Percentiles rank a stretch among this genome's conserved stretches.
Conservation (phyloP, 2,888 invertebrate species). For the Eubasilissa splendida region DNA sequence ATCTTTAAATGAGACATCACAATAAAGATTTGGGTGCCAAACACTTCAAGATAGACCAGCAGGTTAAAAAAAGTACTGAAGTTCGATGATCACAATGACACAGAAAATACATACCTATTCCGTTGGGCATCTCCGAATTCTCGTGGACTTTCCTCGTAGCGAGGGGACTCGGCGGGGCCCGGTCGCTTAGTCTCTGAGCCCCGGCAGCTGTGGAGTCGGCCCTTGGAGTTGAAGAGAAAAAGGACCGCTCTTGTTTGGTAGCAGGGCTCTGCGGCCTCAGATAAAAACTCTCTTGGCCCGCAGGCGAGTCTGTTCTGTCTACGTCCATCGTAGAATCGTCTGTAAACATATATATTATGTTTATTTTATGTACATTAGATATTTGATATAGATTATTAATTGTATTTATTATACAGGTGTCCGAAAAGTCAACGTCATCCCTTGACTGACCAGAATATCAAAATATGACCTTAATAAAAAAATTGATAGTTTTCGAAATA, state of each 20-base stretch:
- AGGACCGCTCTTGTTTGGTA: conserved; percentile 38
- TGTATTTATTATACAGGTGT: too few species aligned
- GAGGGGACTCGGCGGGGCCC: conserved; percentile 38
- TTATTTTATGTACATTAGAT: too few species aligned
- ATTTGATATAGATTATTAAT: too few species aligned
- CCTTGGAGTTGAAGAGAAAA: conserved; percentile 50
- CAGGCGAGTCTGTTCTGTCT: conserved; percentile 38
- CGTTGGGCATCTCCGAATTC: conserved; percentile 33
- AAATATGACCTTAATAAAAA: too few species aligned
- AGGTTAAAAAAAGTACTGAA: too few species aligned
- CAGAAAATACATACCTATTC: conserved; percentile 37
- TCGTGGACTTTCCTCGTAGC: conserved; percentile 6
- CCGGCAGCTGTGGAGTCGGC: conserved; percentile 35
- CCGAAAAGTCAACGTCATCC: too few species aligned
- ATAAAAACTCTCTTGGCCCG: conserved; percentile 42
- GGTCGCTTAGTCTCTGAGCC: conserved; percentile 34
- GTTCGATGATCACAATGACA: too few species aligned
- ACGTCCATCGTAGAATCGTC: conserved; percentile 44
- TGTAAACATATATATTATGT: not conserved
- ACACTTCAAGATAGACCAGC: too few species aligned
- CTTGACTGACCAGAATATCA: too few species aligned
- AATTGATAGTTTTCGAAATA: too few species aligned
- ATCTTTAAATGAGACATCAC: too few species aligned
- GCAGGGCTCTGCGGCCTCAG: conserved; percentile 44
- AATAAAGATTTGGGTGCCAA: too few species aligned